Evolutionary conservation across 2,888 invertebrate species (phyloP).

Genomic region (Dasysyrphus albostriatus): DNA sequence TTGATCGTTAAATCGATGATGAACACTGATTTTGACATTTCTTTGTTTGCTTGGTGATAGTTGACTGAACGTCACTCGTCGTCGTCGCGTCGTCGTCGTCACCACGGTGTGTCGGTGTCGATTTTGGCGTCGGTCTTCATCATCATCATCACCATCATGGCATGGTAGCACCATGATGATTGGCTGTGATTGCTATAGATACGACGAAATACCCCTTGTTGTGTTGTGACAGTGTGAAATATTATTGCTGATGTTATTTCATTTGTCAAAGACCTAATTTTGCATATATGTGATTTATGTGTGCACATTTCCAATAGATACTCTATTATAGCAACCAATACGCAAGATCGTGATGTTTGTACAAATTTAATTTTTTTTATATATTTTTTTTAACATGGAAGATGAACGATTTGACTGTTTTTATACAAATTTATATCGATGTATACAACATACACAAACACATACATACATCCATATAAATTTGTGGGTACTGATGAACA

Average conservation of each 20-base stretch:
- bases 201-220: slow-evolving; percentile 25
- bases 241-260: slow-evolving; percentile 28
- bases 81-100: not conserved
- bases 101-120: not conserved
- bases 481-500: not conserved
- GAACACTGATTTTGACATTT: slow-evolving; percentile 68
- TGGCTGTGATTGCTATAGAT: slow-evolving; percentile 37
- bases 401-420: slow-evolving; percentile 43
- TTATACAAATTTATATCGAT: not conserved
- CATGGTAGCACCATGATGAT: slow-evolving; percentile 2
- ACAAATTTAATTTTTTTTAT: slow-evolving; percentile 55
- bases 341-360: slow-evolving; percentile 75
- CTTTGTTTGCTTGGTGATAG: slow-evolving; percentile 43
- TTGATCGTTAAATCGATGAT: slow-evolving; percentile 44
- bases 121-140: no score
- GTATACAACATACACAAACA: no score
- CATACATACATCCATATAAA: no score
- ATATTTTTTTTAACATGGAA: slow-evolving; percentile 31
- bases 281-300: slow-evolving; percentile 50
- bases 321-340: slow-evolving; percentile 54
- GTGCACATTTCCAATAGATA: slow-evolving; percentile 58
- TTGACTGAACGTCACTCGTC: slow-evolving; percentile 1
- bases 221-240: slow-evolving; percentile 37
- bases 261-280: slow-evolving; percentile 69
- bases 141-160: no score